Percentiles rank a stretch among this genome's conserved stretches.
Evolutionary conservation across 2,888 invertebrate species (phyloP).

Genomic region (Eupithecia exiguata): DNA sequence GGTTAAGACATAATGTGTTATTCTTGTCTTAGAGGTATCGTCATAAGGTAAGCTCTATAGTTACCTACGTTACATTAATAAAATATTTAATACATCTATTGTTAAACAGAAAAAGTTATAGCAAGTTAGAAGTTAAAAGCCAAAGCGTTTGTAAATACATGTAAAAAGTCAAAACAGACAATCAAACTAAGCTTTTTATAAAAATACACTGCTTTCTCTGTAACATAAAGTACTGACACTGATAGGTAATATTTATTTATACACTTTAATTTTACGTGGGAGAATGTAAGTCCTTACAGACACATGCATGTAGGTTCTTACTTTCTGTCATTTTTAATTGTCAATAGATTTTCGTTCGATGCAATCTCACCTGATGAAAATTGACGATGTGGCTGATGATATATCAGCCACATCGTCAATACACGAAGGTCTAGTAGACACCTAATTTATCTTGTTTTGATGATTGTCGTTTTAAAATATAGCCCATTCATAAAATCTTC

Average conservation of each 20-base stretch:
- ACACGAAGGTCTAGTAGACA: not conserved
- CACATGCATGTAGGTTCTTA: not conserved
- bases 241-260: not conserved
- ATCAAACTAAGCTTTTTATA: not conserved
- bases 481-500: too few species aligned
- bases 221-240: not conserved
- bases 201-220: not conserved
- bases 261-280: not conserved
- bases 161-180: not conserved
- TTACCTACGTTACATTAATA: not conserved
- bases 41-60: slow-evolving; percentile 9
- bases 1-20: slow-evolving; percentile 7
- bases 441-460: not conserved
- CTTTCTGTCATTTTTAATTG: not conserved
- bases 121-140: slow-evolving; percentile 5
- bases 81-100: not conserved
- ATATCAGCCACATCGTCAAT: not conserved
- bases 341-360: not conserved
- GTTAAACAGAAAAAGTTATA: not conserved
- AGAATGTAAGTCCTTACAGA: not conserved
- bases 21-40: not conserved
- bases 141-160: slow-evolving; percentile 8
- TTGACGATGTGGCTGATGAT: not conserved
- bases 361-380: not conserved
- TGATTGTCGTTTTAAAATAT: not conserved